Base-by-base conservation (phyloP, 1,140 invertebrate species). In the Aphelinus certus region DNA sequence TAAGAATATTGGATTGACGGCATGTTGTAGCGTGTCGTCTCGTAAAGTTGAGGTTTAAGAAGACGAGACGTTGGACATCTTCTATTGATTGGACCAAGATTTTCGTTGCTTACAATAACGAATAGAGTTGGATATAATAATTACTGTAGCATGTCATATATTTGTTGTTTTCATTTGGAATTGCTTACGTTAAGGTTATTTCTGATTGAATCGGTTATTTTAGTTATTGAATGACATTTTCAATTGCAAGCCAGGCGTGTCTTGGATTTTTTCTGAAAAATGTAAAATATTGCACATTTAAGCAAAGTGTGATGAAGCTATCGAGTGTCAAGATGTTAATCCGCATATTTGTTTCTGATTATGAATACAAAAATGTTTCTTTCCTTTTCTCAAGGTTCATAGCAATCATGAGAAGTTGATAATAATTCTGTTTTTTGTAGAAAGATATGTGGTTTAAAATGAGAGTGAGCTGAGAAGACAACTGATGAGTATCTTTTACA, bases 81-180 rank as follows among this genome's bases (percentile, higher is more conserved):
- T 9, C 55, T 68, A 68, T 74, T 66, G 48, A 10, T n/a, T 68
- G 65, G 72, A 62, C 46, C 62, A 74, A 68, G 72, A 68, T 67
- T 55, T 26, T 9, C 45, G 48, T 73, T 58, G 45, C 42, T 55
- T 43, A 26, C 26, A 26, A 26, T 26, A 26, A 26, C 26, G 26
- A 26, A 26, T 26, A 26, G 26, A 26, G 26, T 26, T 26, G 26
- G 26, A 26, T 26, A 26, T 26, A 26, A 26, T 26, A 26, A 26
- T 26, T 26, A 26, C 26, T 26, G 26, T 26, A 26, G 26, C 26
- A 26, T 26, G 26, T 26, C 26, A 26, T 26, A 26, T 26, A 26
- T 26, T 26, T 26, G 26, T 26, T 26, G 3, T n/a, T 47, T 7
- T 5, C 5, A 56, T 48, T 49, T 57, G n/a, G 1, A 53, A 70